Conservation (phyloP, 53 echinoderm and acorn worm genomes). For the Temnopleurus reevesii region DNA sequence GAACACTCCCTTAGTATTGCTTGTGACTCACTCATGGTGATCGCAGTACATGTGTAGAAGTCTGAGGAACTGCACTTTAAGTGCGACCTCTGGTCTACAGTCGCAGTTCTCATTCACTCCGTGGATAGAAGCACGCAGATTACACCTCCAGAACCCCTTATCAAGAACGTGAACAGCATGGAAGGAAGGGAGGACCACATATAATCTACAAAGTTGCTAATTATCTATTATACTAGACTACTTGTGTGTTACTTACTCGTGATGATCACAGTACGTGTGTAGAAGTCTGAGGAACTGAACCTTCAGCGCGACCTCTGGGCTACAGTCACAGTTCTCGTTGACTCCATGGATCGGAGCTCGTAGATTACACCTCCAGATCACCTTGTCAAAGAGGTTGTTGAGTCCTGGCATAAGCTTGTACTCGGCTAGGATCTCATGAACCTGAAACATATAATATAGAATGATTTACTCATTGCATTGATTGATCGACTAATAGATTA, state of each 20-base stretch:
- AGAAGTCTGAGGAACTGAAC: slow-evolving; percentile 95
- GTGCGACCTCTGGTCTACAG: slow-evolving; percentile 96
- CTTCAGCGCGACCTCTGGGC: slow-evolving; percentile 97
- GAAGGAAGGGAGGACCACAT: too few species aligned
- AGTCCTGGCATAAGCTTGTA: slow-evolving; percentile 90
- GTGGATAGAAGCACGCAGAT: slow-evolving; percentile 78
- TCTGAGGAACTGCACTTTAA: slow-evolving; percentile 94
- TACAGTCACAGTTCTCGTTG: slow-evolving; percentile 98
- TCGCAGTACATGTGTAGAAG: slow-evolving; percentile 95
- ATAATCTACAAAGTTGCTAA: too few species aligned
- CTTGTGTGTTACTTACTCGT: slow-evolving; percentile 80
- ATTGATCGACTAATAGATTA: not conserved
- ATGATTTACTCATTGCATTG: not conserved
- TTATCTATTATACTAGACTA: too few species aligned
- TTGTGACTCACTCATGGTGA: slow-evolving; percentile 87
- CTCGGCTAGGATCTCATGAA: slow-evolving; percentile 85
- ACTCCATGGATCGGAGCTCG: slow-evolving; percentile 79
- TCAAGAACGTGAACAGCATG: too few species aligned
- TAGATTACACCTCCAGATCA: slow-evolving; percentile 96
- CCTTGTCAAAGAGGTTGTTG: slow-evolving; percentile 89
- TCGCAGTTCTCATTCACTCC: slow-evolving; percentile 95
- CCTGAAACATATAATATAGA: slow-evolving; percentile 50
- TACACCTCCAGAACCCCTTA: too few species aligned
- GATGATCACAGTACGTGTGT: slow-evolving; percentile 98
- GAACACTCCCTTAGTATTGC: too few species aligned